These are phyloP conservation scores for Hycleus cichorii DNA, from an alignment of 1,140 invertebrate species.

Conservation along the genomic window DNA sequence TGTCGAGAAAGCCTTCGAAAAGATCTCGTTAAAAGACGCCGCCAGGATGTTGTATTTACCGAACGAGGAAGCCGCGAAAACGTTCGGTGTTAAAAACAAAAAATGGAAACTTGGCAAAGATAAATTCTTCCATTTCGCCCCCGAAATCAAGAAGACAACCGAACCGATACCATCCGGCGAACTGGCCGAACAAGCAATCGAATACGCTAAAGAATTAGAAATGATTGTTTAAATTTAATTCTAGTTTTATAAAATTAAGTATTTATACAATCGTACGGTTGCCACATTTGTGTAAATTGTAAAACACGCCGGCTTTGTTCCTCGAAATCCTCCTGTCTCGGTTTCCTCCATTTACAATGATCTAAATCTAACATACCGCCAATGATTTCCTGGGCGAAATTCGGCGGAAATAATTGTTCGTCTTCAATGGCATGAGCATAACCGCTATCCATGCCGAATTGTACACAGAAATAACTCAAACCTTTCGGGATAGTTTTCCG, in stretches of 20 bases:
- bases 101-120: conserved; percentile 75
- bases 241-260: background rate
- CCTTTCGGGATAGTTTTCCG: conserved; percentile 83
- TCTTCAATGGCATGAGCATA: conserved; percentile 97
- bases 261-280: conserved; percentile 35
- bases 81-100: conserved; percentile 66
- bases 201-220: conserved; percentile 96
- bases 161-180: conserved; percentile 85
- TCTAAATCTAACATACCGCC: conserved; percentile 90
- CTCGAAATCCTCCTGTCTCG: conserved; percentile 62
- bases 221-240: conserved; percentile 83
- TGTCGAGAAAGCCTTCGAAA: conserved; percentile 93
- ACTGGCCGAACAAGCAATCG: conserved; percentile 87
- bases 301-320: conserved; percentile 61
- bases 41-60: conserved; percentile 83
- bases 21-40: conserved; percentile 81
- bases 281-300: conserved; percentile 57
- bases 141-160: conserved; percentile 61
- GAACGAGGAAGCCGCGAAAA: conserved; percentile 64
- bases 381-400: conserved; percentile 94
- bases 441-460: conserved; percentile 84
- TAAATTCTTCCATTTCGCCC: conserved; percentile 72
- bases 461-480: conserved; percentile 88
- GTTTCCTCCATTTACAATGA: conserved; percentile 76
- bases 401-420: conserved; percentile 74